Evolutionary conservation across 1,140 invertebrate species (phyloP), one percentile per base, ranked within the genome.

Genomic region (Marisa cornuarietis): DNA sequence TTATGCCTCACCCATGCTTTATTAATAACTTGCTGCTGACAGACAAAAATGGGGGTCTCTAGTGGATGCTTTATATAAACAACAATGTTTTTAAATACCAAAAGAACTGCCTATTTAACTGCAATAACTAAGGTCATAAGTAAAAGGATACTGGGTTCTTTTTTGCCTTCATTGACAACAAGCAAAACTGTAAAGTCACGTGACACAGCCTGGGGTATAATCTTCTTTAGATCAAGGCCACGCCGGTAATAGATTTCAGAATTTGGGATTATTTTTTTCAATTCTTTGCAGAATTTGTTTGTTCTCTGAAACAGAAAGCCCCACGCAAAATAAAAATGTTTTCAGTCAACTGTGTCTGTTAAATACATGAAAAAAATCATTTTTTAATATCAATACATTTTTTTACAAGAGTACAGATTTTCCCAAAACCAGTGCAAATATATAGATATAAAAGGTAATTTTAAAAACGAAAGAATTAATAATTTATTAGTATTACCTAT

Each of bases 161-260:
- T 95, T 83, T 94, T 93, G 91, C 99, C 95, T 92, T 99, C 97
- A 92, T 99, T 99, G 9, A 99, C 92, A 68, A 99, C 93, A 83
- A 99, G 92, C 31, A 99, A 92, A 92, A 99, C 97, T 14, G 98
- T 98, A 83, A 94, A 98, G 66, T 94, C 93, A 83, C 94, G 94
- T 1, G 93, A 92, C 24, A 93, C 94, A 0, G 96, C 96, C 86
- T 95, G 94, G 85, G 95, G 94, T 0, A 97, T 94, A 79, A 99
- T 97, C 85, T 96, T 96, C 89, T 99, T 99, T 0, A 99, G 93
- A 73, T 95, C 95, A n/a, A 96, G 94, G 82, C 96, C 93, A 87
- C 96, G 94, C 71, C 97, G 92, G 82, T 95, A 95, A 61, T 94
- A 92, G 0, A 95, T 93, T 69, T 94, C 92, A 8, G 97, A 95